Conservation (phyloP, 1,140 invertebrate species). For the Probaryconus sp. region DNA sequence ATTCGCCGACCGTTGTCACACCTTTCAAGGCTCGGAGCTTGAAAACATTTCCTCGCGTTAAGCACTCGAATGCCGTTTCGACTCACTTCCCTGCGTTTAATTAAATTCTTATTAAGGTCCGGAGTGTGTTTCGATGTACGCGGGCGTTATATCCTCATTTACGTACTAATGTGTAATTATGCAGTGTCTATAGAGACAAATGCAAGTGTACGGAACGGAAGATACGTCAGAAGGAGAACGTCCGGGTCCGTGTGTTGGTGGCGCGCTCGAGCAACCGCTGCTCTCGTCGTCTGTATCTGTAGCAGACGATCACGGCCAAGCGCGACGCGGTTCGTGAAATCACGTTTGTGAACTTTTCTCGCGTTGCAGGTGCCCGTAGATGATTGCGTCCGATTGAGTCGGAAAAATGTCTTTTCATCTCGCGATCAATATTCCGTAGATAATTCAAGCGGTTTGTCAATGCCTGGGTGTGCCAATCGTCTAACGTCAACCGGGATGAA, state of each 20-base stretch:
- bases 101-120: slow-evolving; percentile 76
- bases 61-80: too few species aligned
- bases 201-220: slow-evolving; percentile 1
- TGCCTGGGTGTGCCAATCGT: too few species aligned
- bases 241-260: neutral
- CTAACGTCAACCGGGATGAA: slow-evolving; percentile 14
- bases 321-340: slow-evolving; percentile 44
- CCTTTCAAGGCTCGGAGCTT: neutral
- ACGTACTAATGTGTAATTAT: slow-evolving; percentile 33
- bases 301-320: slow-evolving; percentile 3
- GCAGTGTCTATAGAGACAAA: slow-evolving; percentile 41
- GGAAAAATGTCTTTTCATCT: neutral
- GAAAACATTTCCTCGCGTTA: neutral
- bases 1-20: too few species aligned
- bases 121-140: slow-evolving; percentile 76
- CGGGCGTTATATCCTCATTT: too few species aligned
- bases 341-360: slow-evolving; percentile 48
- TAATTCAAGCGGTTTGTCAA: too few species aligned
- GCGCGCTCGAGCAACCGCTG: neutral
- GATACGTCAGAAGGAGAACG: neutral
- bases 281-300: slow-evolving; percentile 8
- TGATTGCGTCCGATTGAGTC: neutral
- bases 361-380: slow-evolving; percentile 3
- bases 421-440: slow-evolving; percentile 2
- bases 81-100: slow-evolving; percentile 68